Evolutionary conservation across 1,140 invertebrate genomes (phyloP).

Genomic region (Polyergus mexicanus): DNA sequence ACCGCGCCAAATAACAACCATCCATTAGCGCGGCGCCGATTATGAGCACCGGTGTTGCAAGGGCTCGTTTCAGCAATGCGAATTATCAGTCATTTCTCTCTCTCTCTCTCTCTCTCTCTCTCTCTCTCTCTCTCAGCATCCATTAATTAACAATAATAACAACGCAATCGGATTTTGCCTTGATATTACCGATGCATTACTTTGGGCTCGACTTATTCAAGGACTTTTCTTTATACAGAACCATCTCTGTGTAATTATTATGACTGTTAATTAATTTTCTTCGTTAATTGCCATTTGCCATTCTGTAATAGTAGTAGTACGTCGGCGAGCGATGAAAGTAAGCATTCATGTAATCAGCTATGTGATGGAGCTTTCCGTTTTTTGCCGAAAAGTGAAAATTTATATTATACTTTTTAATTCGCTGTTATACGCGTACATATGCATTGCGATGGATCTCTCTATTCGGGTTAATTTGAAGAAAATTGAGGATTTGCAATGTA

Average conservation of each 20-base stretch:
- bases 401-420: neutral
- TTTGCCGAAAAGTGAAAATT: neutral
- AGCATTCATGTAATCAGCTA: conserved; percentile 14
- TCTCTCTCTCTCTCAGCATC: neutral
- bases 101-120: too few species aligned
- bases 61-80: conserved; percentile 55
- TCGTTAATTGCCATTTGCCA: neutral
- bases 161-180: conserved; percentile 41
- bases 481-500: conserved; percentile 35
- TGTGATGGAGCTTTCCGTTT: neutral
- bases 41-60: conserved; percentile 57
- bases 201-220: conserved; percentile 16
- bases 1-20: conserved; percentile 70
- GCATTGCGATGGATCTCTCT: neutral
- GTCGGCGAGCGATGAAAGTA: neutral
- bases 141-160: conserved; percentile 73
- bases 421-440: neutral
- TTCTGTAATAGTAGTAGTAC: neutral
- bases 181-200: neutral
- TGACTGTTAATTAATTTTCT: conserved; percentile 29
- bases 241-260: conserved; percentile 9
- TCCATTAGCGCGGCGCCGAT: conserved; percentile 72
- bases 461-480: neutral
- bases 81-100: conserved; percentile 67
- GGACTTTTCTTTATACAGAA: neutral